A percentile compares a stretch with the other conserved stretches of the same genome.
Conservation (phyloP, 2,888 invertebrate genomes). For the Nomada lathburiana region DNA sequence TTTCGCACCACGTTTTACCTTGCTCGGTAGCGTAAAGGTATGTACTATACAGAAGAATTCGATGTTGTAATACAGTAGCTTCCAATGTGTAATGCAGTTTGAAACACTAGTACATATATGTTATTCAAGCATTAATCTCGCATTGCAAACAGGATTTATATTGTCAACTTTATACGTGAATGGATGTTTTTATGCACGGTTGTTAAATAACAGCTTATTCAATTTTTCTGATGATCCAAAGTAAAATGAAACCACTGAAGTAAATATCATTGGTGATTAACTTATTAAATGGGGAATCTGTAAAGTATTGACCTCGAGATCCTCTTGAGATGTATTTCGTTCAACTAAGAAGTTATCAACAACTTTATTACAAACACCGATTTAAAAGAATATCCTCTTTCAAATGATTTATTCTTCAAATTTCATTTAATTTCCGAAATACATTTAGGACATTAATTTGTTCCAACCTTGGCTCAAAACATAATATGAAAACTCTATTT, state of each 20-base stretch:
- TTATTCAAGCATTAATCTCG: not conserved
- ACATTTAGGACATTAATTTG: not conserved
- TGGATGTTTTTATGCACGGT: too few relatives aligned
- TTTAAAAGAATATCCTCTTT: not conserved
- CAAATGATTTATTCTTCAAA: not conserved
- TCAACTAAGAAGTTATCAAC: constrained; percentile 5
- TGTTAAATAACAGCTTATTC: not conserved
- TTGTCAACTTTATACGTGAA: not conserved
- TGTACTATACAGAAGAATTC: not conserved
- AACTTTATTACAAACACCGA: not conserved
- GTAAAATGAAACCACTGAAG: constrained; percentile 7
- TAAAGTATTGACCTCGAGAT: constrained; percentile 20
- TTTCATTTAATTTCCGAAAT: not conserved
- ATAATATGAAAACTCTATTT: not conserved
- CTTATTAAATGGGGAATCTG: constrained; percentile 22
- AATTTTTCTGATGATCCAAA: not conserved
- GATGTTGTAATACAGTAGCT: not conserved
- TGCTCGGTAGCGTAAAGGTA: constrained; percentile 18
- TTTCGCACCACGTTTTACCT: constrained; percentile 38
- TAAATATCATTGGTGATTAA: constrained; percentile 14
- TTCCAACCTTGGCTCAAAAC: not conserved
- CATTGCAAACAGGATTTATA: not conserved
- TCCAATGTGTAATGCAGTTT: not conserved
- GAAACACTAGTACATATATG: not conserved
- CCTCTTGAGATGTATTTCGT: constrained; percentile 9